These are phyloP conservation scores for Psettodes erumei DNA, from an alignment of 2,113 vertebrate genomes.

Conservation along the genomic window DNA sequence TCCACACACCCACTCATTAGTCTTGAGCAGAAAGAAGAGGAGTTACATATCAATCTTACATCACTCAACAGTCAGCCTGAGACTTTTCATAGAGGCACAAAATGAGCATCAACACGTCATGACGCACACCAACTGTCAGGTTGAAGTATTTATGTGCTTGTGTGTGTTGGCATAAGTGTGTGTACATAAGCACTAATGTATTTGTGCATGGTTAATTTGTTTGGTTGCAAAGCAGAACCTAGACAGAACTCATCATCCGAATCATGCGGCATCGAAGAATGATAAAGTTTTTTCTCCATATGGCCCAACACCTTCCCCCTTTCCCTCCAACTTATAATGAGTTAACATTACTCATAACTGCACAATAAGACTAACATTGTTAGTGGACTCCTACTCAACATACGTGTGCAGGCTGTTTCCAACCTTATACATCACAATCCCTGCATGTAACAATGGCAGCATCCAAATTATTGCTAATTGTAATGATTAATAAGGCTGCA, in stretches of 20 bases:
- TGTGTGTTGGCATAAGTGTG: conserved; percentile 20
- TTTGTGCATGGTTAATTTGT: conserved; percentile 1
- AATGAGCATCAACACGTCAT: conserved; percentile 70
- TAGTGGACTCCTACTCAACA: conserved; percentile 59
- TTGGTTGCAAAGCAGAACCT: not conserved
- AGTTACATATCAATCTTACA: conserved; percentile 78
- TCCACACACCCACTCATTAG: conserved; percentile 77
- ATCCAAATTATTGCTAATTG: conserved; percentile 20
- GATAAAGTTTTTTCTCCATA: not conserved
- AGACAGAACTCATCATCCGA: not conserved
- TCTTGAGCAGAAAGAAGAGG: conserved; percentile 74
- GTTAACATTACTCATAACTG: conserved; percentile 50
- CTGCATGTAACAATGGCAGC: conserved; percentile 20
- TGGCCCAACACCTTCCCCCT: not conserved
- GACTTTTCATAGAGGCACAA: conserved; percentile 73
- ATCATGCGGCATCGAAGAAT: not conserved
- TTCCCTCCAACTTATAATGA: conserved; percentile 15
- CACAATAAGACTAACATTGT: conserved; percentile 48
- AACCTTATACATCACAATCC: conserved; percentile 32
- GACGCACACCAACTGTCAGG: conserved; percentile 79
- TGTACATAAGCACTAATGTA: conserved; percentile 1
- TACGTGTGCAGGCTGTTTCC: conserved; percentile 47
- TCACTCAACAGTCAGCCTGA: conserved; percentile 75
- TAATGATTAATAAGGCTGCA: conserved; percentile 39
- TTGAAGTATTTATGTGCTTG: conserved; percentile 13